phyloP scores from a whole-genome alignment of 2,888 invertebrate species.

The Cephus sareptanus region DNA sequence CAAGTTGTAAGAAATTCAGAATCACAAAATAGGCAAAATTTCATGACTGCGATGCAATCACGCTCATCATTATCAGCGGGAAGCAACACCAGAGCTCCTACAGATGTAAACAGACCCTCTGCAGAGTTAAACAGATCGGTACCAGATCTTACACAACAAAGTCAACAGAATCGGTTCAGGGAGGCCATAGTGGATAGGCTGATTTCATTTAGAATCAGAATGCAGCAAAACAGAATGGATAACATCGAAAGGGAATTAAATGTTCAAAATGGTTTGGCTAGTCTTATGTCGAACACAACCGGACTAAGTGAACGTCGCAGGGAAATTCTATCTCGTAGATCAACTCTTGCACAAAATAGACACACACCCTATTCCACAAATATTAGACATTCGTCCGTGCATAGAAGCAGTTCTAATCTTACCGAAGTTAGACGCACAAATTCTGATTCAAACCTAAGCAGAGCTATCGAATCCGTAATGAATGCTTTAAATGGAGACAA shows the following conservation, averaged over 20 bases:
- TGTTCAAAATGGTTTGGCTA: slow-evolving; percentile 14
- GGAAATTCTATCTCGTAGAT: slow-evolving; percentile 18
- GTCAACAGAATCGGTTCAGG: slow-evolving; percentile 37
- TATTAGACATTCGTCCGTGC: slow-evolving; percentile 20
- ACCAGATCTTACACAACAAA: slow-evolving; percentile 34
- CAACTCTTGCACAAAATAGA: slow-evolving; percentile 34
- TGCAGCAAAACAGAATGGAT: slow-evolving; percentile 40
- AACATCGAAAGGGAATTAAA: slow-evolving; percentile 32
- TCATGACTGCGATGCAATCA: slow-evolving; percentile 2
- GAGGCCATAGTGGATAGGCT: slow-evolving; percentile 42
- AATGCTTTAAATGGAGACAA: background rate
- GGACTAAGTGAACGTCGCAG: slow-evolving; percentile 8
- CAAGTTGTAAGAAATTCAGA: background rate
- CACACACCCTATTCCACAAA: slow-evolving; percentile 41
- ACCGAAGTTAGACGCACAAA: slow-evolving; percentile 24
- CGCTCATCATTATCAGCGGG: background rate
- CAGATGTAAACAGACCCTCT: slow-evolving; percentile 15
- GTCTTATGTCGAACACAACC: slow-evolving; percentile 9
- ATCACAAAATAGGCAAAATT: background rate
- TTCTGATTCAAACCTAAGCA: slow-evolving; percentile 27
- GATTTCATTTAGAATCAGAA: slow-evolving; percentile 38
- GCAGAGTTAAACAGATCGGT: slow-evolving; percentile 34
- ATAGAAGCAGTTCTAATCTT: slow-evolving; percentile 12
- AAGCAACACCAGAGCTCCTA: background rate
- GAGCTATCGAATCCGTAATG: slow-evolving; percentile 13